Conservation (phyloP, 1,140 invertebrate species). For the Trigoniulus corallinus region DNA sequence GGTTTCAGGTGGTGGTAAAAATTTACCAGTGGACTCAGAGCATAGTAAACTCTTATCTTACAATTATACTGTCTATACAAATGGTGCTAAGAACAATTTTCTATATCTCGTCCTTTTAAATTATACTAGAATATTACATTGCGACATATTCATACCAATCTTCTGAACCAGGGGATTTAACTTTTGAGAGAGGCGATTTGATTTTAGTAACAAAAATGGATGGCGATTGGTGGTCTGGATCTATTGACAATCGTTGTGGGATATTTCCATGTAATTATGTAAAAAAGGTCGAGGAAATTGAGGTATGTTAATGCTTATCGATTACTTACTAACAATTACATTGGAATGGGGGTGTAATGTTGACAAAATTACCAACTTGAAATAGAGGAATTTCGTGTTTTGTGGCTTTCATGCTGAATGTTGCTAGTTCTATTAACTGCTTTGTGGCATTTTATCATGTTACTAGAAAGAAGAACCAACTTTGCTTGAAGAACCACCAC, state of each 20-base stretch:
- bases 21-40: too few relatives aligned
- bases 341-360: too few relatives aligned
- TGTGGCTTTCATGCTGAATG: not conserved
- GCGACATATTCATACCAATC: slow-evolving; percentile 45
- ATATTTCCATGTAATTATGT: slow-evolving; percentile 95
- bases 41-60: too few relatives aligned
- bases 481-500: too few relatives aligned
- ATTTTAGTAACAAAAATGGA: slow-evolving; percentile 74
- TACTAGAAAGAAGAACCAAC: not conserved
- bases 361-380: too few relatives aligned
- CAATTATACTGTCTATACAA: too few relatives aligned
- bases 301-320: slow-evolving; percentile 11
- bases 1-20: too few relatives aligned
- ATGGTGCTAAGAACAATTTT: too few relatives aligned
- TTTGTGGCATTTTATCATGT: not conserved
- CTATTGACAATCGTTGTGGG: slow-evolving; percentile 60
- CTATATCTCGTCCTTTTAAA: too few relatives aligned
- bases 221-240: slow-evolving; percentile 97
- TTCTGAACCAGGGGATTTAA: slow-evolving; percentile 73
- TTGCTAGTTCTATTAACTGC: not conserved
- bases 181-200: slow-evolving; percentile 76
- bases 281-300: slow-evolving; percentile 21
- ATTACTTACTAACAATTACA: not conserved
- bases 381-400: not conserved
- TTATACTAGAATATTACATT: slow-evolving; percentile 4